Conservation (phyloP, 2,797 vertebrate species). For the Bucorvus abyssinicus region DNA sequence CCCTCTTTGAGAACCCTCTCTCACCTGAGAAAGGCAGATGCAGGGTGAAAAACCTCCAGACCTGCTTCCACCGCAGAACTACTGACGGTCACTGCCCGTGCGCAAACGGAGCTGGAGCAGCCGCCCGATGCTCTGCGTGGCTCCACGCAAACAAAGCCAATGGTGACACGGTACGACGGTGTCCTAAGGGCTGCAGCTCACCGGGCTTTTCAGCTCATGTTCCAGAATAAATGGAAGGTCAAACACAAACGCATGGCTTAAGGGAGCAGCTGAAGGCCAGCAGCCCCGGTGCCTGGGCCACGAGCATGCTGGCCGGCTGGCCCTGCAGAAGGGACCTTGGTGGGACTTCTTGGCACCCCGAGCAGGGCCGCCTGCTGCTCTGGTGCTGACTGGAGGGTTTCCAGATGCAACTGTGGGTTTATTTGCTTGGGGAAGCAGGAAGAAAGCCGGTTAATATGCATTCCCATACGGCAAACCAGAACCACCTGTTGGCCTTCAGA, state of each 20-base stretch:
- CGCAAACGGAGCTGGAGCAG: rapidly evolving
- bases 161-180: rapidly evolving
- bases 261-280: not conserved
- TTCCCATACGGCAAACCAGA: not conserved
- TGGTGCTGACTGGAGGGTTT: not conserved
- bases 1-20: not conserved
- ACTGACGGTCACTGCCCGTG: rapidly evolving
- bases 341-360: not conserved
- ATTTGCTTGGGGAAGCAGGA: not conserved
- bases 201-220: not conserved
- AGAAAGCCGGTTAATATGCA: not conserved
- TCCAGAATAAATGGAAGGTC: not conserved
- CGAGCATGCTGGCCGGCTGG: rapidly evolving
- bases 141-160: rapidly evolving
- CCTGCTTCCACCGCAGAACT: not conserved
- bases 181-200: rapidly evolving
- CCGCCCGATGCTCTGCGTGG: rapidly evolving
- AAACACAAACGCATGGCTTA: not conserved
- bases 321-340: not conserved
- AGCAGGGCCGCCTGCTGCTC: not conserved
- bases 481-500: conserved; percentile 15
- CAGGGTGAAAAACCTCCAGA: not conserved
- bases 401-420: not conserved
- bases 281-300: rapidly evolving
- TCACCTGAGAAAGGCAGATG: not conserved